phyloP scores from a whole-genome alignment of 2,797 vertebrate species.

The Echiichthys vipera region DNA sequence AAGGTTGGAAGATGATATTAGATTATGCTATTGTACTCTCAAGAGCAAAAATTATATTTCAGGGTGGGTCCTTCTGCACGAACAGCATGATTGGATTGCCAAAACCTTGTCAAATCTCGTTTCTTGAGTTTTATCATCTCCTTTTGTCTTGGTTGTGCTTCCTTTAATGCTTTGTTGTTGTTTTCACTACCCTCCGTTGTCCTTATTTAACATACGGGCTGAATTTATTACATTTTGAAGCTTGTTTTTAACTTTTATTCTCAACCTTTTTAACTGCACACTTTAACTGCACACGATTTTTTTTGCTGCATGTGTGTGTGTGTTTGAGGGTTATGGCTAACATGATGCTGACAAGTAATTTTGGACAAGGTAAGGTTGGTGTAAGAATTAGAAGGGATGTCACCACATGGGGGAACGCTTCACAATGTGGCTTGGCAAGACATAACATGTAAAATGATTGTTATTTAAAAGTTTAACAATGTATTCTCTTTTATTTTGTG shows the following conservation, averaged over 20 bases:
- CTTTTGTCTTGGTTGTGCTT: conserved; percentile 8
- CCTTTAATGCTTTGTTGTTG: conserved; percentile 7
- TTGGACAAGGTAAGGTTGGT: background rate
- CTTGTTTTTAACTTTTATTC: background rate
- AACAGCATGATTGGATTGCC: conserved; percentile 33
- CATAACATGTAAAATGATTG: background rate
- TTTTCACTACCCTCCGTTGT: background rate
- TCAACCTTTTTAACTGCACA: background rate
- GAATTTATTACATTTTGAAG: conserved; percentile 9
- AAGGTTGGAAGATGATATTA: conserved; percentile 55
- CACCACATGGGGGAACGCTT: background rate
- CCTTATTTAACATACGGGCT: conserved; percentile 11
- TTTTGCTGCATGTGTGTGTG: conserved; percentile 2
- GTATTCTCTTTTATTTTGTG: conserved; percentile 42
- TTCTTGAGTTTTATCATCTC: conserved; percentile 16
- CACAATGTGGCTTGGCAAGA: background rate
- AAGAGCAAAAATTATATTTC: conserved; percentile 50
- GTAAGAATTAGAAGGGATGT: background rate
- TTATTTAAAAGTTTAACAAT: background rate
- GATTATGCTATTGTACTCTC: conserved; percentile 49
- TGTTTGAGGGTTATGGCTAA: background rate
- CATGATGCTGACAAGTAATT: background rate
- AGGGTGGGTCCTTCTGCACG: conserved; percentile 42
- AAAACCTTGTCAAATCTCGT: conserved; percentile 44
- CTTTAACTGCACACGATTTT: too few species aligned